Evolutionary conservation across 2,888 invertebrate genomes (phyloP), one percentile per base, ranked within the genome.

Genomic region (Bimastos eiseni): DNA sequence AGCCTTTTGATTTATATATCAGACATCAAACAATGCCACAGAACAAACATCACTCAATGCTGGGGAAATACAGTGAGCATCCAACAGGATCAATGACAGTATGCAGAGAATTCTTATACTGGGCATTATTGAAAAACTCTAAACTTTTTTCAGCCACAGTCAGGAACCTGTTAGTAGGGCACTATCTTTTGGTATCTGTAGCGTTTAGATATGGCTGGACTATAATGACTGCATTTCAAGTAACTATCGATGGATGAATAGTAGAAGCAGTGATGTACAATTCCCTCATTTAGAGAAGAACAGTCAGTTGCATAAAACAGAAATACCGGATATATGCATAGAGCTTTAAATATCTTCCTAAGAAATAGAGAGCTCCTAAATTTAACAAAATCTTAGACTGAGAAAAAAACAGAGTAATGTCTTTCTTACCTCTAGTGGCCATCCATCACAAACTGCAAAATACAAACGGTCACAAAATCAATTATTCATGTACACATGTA

Each of bases 391-490:
- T 24, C 41, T 24, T 11, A 38, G 19, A 41, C 89, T 37, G 33
- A 89, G 17, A 34, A 36, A 36, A 38, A 55, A 89, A 24, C 19
- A 55, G 24, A 30, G 38, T 70, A 41, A 24, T 44, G n/a, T n/a
- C 34, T 86, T 19, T 90, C 90, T 91, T 86, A 93, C 93, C 90
- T 93, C 93, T 36, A 93, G 83, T 41, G 93, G 93, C 93, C 93
- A 93, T 36, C 91, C 92, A 90, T 93, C 93, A 90, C 93, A 93
- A 36, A 93, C 93, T 93, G 92, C 19, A 91, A 90, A 83, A 91
- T 34, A n/a, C 37, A 89, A 55, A n/a, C n/a, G n/a, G 24, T 37
- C 38, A 89, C 30, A 89, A 44, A 34, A 89, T 49, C 15, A 41
- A 89, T 38, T 55, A 55, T 55, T 24, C 30, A 55, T 55, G 24